These are phyloP conservation scores for Drosophila cyrtoloma DNA, from an alignment of 2,888 invertebrate species.

Conservation along the genomic window DNA sequence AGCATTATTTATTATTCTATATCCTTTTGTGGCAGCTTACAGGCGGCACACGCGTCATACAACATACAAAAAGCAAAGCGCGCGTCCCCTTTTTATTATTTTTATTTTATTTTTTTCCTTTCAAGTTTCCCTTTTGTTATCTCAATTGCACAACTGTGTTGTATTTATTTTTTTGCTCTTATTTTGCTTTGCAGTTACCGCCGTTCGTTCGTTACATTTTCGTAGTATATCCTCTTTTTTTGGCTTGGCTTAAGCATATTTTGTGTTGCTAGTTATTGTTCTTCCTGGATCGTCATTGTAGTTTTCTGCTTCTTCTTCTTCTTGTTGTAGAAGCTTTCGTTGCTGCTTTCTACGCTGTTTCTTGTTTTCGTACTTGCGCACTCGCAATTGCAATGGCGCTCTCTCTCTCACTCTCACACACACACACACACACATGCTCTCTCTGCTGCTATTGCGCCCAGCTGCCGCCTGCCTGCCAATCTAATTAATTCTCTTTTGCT, in stretches of 20 bases:
- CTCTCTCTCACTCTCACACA: conserved; percentile 5
- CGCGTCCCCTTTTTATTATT: conserved; percentile 70
- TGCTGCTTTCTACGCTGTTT: conserved; percentile 28
- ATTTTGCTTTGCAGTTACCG: conserved; percentile 56
- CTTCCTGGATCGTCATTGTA: conserved; percentile 35
- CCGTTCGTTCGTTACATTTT: conserved; percentile 45
- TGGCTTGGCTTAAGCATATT: not conserved
- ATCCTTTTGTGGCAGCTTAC: conserved; percentile 66
- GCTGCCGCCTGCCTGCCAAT: conserved; percentile 70
- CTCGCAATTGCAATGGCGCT: conserved; percentile 36
- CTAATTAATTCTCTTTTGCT: conserved; percentile 75
- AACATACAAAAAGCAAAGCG: conserved; percentile 74
- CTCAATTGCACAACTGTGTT: conserved; percentile 80
- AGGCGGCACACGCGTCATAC: conserved; percentile 65
- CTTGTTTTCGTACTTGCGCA: conserved; percentile 31
- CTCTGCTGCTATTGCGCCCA: conserved; percentile 65
- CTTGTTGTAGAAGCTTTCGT: conserved; percentile 40
- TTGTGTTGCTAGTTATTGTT: conserved; percentile 35
- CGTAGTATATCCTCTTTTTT: conserved; percentile 27
- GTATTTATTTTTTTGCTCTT: conserved; percentile 43
- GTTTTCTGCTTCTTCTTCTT: not conserved
- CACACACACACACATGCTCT: conserved; percentile 29
- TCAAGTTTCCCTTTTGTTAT: conserved; percentile 75
- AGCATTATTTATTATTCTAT: conserved; percentile 73
- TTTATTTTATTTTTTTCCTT: conserved; percentile 19